Percentiles rank a stretch among this genome's conserved stretches.
These are phyloP conservation scores for Antennarius striatus DNA, from an alignment of 2,113 vertebrate species.

Conservation along the genomic window DNA sequence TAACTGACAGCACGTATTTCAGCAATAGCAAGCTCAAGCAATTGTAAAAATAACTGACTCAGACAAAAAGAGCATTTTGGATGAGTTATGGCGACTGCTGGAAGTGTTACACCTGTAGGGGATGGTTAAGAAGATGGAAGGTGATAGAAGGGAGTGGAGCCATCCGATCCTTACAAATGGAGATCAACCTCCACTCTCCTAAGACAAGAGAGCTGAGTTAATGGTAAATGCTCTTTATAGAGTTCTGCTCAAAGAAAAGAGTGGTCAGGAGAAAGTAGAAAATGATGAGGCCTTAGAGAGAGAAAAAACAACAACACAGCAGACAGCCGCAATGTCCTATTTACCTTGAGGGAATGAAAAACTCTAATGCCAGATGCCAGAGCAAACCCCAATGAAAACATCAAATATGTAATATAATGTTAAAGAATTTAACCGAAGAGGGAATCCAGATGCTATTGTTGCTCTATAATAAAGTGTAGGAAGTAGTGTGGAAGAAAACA, in stretches of 20 bases:
- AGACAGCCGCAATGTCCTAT: not conserved
- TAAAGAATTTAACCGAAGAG: not conserved
- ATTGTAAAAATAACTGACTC: not conserved
- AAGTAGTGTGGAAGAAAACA: not conserved
- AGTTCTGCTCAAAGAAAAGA: not conserved
- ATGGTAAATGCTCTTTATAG: not conserved
- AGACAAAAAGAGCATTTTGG: not conserved
- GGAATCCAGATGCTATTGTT: not conserved
- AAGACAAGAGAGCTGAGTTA: not conserved
- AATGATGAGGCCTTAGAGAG: not conserved
- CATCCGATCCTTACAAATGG: not conserved
- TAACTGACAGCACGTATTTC: not conserved
- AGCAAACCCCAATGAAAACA: not conserved
- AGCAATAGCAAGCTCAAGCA: not conserved
- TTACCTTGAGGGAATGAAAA: not conserved
- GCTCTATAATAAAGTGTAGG: not conserved
- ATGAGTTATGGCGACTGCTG: not conserved
- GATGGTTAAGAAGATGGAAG: not conserved
- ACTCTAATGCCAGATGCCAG: not conserved
- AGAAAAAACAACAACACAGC: not conserved
- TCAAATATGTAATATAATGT: not conserved
- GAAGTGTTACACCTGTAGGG: not conserved
- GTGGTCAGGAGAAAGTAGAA: not conserved
- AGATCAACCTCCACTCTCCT: not conserved
- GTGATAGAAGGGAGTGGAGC: constrained; percentile 1